Evolutionary conservation across 2,888 invertebrate genomes (phyloP), one percentile per base, ranked within the genome.

Genomic region (Drosophila subsilvestris): DNA sequence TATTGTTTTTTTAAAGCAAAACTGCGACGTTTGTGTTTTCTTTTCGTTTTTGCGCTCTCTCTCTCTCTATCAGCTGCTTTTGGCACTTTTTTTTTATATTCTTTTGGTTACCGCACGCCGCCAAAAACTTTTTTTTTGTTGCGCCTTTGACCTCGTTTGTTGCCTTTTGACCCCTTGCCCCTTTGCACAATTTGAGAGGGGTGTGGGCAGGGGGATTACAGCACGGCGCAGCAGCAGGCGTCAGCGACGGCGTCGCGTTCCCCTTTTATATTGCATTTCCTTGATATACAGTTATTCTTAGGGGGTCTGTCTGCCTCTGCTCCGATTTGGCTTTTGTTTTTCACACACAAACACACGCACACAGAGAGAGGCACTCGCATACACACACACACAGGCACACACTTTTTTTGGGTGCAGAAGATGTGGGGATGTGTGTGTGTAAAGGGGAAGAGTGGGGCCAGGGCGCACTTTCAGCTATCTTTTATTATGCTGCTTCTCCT

Each of bases 1-100:
- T 82, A 80, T 86, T 86, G 80, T 86, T 86, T 80, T 80, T 79
- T 80, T 79, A 80, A 80, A 79, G 79, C 85, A 85, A 66, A 86
- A 86, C 80, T 87, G 83, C 83, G 88, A 85, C 84, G 80, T 88
- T 88, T 37, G 86, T 84, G 82, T 75, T 77, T 76, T 74, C 59
- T 59, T 54, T 72, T 60, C 47, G 48, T 62, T 49, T 67, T 74
- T 66, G 63, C 48, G 37, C 27, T 63, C 45, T 78, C 84, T 75
- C 80, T 82, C 27, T 63, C 45, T 78, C 84, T 75, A 78, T 82
- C 80, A 80, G 80, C 80, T 84, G 80, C 79, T 84, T 78, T 84
- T 78, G 80, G 56, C 74, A 80, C 72, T 81, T 83, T 71, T 69
- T 49, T 70, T 75, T 67, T 72, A 44, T 47, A 18, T 71, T 65